Conservation (phyloP, 2,888 invertebrate genomes). For the Mellilla xanthometata region DNA sequence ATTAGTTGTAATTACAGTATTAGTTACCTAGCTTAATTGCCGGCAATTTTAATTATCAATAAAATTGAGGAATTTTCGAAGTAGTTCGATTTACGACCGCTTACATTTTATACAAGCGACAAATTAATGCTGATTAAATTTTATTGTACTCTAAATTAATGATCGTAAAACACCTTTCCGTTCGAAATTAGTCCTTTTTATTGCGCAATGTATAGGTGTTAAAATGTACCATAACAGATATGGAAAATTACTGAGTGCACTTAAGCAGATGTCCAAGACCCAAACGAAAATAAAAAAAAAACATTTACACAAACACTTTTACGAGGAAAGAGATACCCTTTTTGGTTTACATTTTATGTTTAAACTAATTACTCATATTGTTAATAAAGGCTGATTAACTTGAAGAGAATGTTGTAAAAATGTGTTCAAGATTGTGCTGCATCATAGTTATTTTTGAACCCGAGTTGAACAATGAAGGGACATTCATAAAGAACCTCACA, state of each 20-base stretch:
- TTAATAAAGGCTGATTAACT: conserved; percentile 7
- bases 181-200: conserved; percentile 32
- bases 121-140: conserved; percentile 53
- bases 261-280: conserved; percentile 25
- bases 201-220: conserved; percentile 30
- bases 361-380: conserved; percentile 28
- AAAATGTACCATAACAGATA: conserved; percentile 31
- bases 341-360: conserved; percentile 3
- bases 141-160: conserved; percentile 51
- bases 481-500: conserved; percentile 60
- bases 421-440: conserved; percentile 36
- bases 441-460: conserved; percentile 64
- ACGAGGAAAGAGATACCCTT: conserved; percentile 4
- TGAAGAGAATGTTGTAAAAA: conserved; percentile 6
- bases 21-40: conserved; percentile 64
- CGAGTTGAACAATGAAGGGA: conserved; percentile 48
- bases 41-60: conserved; percentile 77
- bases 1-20: conserved; percentile 69
- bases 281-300: conserved; percentile 11
- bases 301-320: conserved; percentile 3
- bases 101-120: conserved; percentile 38
- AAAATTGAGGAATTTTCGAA: conserved; percentile 50
- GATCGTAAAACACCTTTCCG: conserved; percentile 40
- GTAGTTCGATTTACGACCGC: conserved; percentile 53
- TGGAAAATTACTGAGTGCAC: conserved; percentile 33